Base-by-base conservation (phyloP, 2,888 invertebrate genomes). In the Metalampra italica region DNA sequence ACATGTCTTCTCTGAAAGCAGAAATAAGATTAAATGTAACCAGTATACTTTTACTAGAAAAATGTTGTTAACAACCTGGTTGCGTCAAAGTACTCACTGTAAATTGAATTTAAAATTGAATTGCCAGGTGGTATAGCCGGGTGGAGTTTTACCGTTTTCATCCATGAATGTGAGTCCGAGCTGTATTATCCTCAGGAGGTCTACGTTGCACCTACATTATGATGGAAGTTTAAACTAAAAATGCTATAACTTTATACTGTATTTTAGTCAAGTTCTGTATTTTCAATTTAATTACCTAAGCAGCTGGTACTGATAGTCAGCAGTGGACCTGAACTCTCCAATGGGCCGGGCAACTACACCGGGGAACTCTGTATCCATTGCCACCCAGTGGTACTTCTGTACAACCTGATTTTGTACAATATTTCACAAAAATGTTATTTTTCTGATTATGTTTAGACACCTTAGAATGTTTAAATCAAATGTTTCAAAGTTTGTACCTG, bases 71-170 rank as follows among this genome's bases (percentile, higher is more conserved):
- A 37, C 3, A 14, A 36, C 43, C 34, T 7, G 22, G 30, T 11
- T 32, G 9, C 0, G 14, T 43, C 29, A 45, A 14, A 45, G 43
- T 56, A 72, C 95, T 93, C 91, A 98, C 97, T 95, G 95, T 60
- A 99, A 91, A 83, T 97, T 98, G 75, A 99, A 99, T 90, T 98
- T 98, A 83, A 99, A 99, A 90, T 99, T 99, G 82, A 99, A 99
- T 87, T 99, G 99, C 98, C 99, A 99, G 40, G 99, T 99, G 46
- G 96, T 96, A 73, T 94, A 96, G 39, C 95, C 97, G 14, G 95
- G 93, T 29, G 98, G 97, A 43, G 97, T 95, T 84, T 97, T 96
- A 41, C 99, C 99, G 78, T 96, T 95, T 75, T 99, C 98, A 90
- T 99, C 97, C 91, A 98, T 94, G 86, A 99, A 98, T 50, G 99